These are phyloP conservation scores for Rhodeus uyekii DNA, from an alignment of 2,797 vertebrate genomes.

Conservation along the genomic window DNA sequence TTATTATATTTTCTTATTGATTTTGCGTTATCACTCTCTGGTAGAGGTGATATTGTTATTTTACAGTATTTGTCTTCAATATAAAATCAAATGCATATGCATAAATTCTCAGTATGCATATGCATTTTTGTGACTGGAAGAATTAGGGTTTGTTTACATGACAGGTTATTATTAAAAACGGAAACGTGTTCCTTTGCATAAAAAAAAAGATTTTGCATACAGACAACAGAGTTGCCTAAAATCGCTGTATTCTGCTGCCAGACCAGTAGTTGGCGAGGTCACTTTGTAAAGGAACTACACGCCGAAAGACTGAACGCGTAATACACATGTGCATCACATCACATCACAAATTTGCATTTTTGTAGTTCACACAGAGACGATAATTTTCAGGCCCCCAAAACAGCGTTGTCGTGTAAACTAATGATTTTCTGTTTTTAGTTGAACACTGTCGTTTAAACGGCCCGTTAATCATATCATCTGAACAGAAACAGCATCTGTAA, in stretches of 20 bases:
- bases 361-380: too few species aligned
- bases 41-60: conserved; percentile 27
- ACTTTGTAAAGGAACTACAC: too few species aligned
- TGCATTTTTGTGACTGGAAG: neutral
- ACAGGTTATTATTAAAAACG: neutral
- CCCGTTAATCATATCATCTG: neutral
- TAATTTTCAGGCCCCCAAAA: too few species aligned
- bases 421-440: neutral
- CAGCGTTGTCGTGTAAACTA: too few species aligned
- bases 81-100: neutral
- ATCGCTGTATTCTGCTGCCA: neutral
- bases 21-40: conserved; percentile 32
- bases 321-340: too few species aligned
- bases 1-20: neutral
- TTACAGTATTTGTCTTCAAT: conserved; percentile 33
- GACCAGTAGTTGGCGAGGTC: neutral
- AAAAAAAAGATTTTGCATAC: too few species aligned
- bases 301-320: neutral
- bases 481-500: conserved; percentile 13
- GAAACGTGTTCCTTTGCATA: neutral
- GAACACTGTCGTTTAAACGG: neutral
- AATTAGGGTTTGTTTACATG: neutral
- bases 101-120: conserved; percentile 4
- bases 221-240: too few species aligned
- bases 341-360: too few species aligned